phyloP scores from a whole-genome alignment of 2,113 vertebrate genomes.

The Vanacampus margaritifer region DNA sequence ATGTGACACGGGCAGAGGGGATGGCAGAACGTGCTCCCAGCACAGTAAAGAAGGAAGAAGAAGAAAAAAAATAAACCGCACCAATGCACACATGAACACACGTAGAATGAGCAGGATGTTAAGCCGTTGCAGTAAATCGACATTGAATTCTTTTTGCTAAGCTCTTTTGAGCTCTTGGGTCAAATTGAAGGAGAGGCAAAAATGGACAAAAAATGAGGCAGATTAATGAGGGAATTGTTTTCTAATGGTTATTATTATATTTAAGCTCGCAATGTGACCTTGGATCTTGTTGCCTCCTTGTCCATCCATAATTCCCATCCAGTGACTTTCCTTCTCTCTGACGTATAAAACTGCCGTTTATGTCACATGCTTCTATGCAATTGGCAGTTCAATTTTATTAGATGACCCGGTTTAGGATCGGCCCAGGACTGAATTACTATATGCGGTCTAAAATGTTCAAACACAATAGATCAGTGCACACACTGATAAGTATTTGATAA shows the following conservation, averaged over 20 bases:
- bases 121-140: slow-evolving; percentile 49
- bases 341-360: slow-evolving; percentile 41
- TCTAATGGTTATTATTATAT: slow-evolving; percentile 23
- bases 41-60: slow-evolving; percentile 32
- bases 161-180: slow-evolving; percentile 26
- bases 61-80: slow-evolving; percentile 15
- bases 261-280: slow-evolving; percentile 40
- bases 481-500: not conserved
- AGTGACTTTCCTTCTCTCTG: slow-evolving; percentile 59
- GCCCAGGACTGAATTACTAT: not conserved
- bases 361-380: slow-evolving; percentile 16
- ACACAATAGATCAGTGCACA: not conserved
- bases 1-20: slow-evolving; percentile 56
- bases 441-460: not conserved
- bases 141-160: slow-evolving; percentile 26
- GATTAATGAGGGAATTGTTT: slow-evolving; percentile 49
- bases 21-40: slow-evolving; percentile 57
- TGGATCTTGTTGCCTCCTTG: slow-evolving; percentile 30
- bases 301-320: slow-evolving; percentile 34
- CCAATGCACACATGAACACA: slow-evolving; percentile 41
- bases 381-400: slow-evolving; percentile 10
- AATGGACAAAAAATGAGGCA: slow-evolving; percentile 32
- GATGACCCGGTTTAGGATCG: not conserved
- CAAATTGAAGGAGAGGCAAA: slow-evolving; percentile 42
- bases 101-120: slow-evolving; percentile 31